Conservation (phyloP, 2,888 invertebrate genomes). For the Pseudococcus viburni region DNA sequence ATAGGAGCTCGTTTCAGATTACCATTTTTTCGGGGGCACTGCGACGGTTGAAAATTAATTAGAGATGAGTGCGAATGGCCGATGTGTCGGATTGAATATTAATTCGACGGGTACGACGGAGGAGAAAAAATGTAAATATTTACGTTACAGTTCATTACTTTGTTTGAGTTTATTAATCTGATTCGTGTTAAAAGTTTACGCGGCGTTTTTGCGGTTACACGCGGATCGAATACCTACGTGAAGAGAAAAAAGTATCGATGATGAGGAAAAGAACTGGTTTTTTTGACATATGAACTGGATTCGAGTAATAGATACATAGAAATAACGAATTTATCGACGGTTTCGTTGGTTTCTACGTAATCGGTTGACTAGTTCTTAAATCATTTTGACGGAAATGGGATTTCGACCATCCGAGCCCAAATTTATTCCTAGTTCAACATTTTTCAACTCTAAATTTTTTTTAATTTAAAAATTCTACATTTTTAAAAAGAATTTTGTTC, state of each 20-base stretch:
- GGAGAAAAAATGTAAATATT: conserved; percentile 35
- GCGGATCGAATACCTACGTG: background rate
- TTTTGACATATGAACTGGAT: conserved; percentile 7
- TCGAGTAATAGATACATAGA: background rate
- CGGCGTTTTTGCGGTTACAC: background rate
- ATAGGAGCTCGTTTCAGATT: too few species aligned
- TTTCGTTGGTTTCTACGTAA: background rate
- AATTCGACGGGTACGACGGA: background rate
- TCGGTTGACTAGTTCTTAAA: background rate
- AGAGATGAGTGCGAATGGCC: background rate
- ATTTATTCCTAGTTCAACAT: too few species aligned
- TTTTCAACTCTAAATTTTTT: too few species aligned
- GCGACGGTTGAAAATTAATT: conserved; percentile 19
- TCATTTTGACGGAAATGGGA: too few species aligned
- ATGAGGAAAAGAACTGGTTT: conserved; percentile 10
- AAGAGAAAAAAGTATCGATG: background rate
- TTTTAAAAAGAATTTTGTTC: too few species aligned
- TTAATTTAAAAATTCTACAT: too few species aligned
- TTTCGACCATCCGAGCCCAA: too few species aligned
- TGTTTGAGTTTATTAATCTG: conserved; percentile 20
- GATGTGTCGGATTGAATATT: background rate
- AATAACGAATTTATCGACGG: background rate
- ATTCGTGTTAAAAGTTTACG: conserved; percentile 4
- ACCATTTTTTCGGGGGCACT: too few species aligned
- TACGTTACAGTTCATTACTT: conserved; percentile 37